phyloP scores from a whole-genome alignment of 2,888 invertebrate genomes.

The Callinectes sapidus region DNA sequence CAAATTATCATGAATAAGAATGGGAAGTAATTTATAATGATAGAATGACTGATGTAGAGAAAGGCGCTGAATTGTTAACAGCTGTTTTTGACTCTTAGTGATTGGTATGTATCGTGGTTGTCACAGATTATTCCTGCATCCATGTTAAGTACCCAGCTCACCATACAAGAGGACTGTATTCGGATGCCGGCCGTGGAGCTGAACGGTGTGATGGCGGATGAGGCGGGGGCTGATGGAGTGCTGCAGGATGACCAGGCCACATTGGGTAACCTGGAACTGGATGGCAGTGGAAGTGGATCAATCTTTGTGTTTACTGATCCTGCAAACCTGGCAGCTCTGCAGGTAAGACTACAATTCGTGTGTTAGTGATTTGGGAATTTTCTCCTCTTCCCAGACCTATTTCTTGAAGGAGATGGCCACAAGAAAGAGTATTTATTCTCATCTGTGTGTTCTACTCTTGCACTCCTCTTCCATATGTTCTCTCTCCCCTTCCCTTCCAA shows the following conservation, averaged over 20 bases:
- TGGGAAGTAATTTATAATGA: neutral
- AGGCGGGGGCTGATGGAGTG: conserved; percentile 11
- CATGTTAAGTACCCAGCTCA: conserved; percentile 44
- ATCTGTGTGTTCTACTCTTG: too few relatives aligned
- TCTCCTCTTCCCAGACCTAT: neutral
- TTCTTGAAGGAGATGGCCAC: too few relatives aligned
- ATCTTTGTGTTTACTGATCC: conserved; percentile 65
- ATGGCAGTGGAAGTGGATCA: conserved; percentile 54
- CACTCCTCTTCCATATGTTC: too few relatives aligned
- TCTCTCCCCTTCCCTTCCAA: too few relatives aligned
- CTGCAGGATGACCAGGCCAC: conserved; percentile 42
- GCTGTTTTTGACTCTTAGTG: neutral
- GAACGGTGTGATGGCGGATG: conserved; percentile 29
- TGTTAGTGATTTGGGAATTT: neutral
- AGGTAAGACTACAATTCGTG: conserved; percentile 32
- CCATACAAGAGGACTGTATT: conserved; percentile 46
- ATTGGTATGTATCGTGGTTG: neutral
- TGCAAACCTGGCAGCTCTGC: conserved; percentile 63
- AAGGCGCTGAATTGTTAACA: neutral
- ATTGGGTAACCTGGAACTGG: conserved; percentile 56
- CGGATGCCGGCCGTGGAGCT: conserved; percentile 49
- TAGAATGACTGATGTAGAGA: neutral
- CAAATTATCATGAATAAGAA: neutral
- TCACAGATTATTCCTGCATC: conserved; percentile 39
- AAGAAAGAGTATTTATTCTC: too few relatives aligned